These are phyloP conservation scores for Rallus limicola DNA, from an alignment of 2,113 vertebrate species.

Conservation along the genomic window DNA sequence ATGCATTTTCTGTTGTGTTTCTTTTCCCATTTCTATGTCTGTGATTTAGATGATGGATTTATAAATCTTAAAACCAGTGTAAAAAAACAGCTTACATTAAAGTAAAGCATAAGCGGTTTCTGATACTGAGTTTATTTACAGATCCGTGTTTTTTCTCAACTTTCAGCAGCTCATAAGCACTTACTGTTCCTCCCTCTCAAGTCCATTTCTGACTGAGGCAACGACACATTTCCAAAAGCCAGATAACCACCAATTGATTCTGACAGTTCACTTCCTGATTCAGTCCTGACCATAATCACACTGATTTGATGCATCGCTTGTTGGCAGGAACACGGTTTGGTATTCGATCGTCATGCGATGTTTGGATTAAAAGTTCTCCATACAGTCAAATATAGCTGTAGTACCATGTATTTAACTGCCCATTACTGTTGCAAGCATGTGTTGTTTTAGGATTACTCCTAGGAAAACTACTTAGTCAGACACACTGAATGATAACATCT, in stretches of 20 bases:
- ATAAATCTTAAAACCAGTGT: neutral
- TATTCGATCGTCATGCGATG: neutral
- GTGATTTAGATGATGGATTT: neutral
- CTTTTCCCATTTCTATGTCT: neutral
- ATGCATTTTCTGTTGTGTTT: neutral
- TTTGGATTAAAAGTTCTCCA: constrained; percentile 49
- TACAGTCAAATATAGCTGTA: constrained; percentile 38
- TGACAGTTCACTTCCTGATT: constrained; percentile 58
- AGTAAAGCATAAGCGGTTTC: neutral
- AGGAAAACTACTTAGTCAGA: constrained; percentile 10
- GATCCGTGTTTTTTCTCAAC: neutral
- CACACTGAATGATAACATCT: neutral
- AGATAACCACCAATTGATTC: constrained; percentile 36
- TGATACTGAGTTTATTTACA: neutral
- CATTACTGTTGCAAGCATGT: neutral
- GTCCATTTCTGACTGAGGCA: constrained; percentile 10
- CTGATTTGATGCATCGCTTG: constrained; percentile 50
- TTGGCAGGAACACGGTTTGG: constrained; percentile 50
- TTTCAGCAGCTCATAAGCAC: neutral
- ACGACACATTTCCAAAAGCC: constrained; percentile 38
- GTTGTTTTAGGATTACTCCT: constrained; percentile 24
- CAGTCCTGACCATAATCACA: constrained; percentile 36
- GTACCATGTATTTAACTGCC: constrained; percentile 43
- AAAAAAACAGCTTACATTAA: neutral
- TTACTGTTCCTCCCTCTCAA: neutral